Evolutionary conservation across 2,888 invertebrate genomes (phyloP).

Genomic region (Philonicus albiceps): DNA sequence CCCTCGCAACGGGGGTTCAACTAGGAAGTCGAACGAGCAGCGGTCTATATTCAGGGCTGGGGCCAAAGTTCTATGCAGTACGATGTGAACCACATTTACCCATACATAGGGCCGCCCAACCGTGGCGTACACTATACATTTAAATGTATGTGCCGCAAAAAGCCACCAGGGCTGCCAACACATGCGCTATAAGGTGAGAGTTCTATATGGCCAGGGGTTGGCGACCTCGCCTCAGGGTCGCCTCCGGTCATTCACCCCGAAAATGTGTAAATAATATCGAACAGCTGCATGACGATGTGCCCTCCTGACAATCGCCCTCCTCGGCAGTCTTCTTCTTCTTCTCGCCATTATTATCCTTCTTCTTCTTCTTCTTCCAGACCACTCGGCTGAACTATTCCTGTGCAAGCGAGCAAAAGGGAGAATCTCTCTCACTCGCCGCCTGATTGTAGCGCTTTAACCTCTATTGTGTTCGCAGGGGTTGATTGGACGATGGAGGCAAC

Average conservation of each 20-base stretch:
- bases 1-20: background rate
- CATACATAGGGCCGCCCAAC: background rate
- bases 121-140: background rate
- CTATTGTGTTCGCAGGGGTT: slow-evolving; percentile 18
- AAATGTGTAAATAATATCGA: slow-evolving; percentile 49
- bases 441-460: background rate
- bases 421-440: background rate
- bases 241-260: slow-evolving; percentile 61
- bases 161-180: background rate
- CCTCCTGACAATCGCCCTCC: slow-evolving; percentile 28
- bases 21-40: slow-evolving; percentile 23
- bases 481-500: background rate
- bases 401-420: background rate
- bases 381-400: background rate
- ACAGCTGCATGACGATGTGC: slow-evolving; percentile 47
- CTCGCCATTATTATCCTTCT: background rate
- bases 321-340: background rate
- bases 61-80: slow-evolving; percentile 38
- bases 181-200: slow-evolving; percentile 30
- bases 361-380: background rate
- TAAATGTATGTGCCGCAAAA: background rate
- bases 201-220: slow-evolving; percentile 56
- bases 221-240: slow-evolving; percentile 65
- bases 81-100: slow-evolving; percentile 34
- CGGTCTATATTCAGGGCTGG: slow-evolving; percentile 26